phyloP scores from a whole-genome alignment of 2,888 invertebrate species.

The Boloria selene region DNA sequence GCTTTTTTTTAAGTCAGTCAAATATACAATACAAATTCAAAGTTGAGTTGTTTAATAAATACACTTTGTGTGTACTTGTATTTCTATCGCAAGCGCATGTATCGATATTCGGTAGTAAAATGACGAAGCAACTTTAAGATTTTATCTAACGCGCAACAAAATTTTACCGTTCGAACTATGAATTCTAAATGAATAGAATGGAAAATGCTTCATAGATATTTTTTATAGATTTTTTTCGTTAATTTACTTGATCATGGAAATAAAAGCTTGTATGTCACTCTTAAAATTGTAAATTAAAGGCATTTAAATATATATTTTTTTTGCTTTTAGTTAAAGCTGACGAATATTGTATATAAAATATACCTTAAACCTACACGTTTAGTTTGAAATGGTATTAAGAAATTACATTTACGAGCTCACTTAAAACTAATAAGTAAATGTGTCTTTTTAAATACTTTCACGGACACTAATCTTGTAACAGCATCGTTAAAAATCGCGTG shows the following conservation, averaged over 20 bases:
- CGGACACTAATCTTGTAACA: slow-evolving; percentile 62
- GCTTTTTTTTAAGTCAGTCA: too few species aligned
- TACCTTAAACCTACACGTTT: not conserved
- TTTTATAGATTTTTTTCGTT: slow-evolving; percentile 20
- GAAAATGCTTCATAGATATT: slow-evolving; percentile 37
- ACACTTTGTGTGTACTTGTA: slow-evolving; percentile 8
- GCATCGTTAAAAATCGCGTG: slow-evolving; percentile 70
- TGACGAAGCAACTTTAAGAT: slow-evolving; percentile 52
- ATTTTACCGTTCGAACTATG: slow-evolving; percentile 54
- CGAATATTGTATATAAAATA: not conserved
- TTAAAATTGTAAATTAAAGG: too few species aligned
- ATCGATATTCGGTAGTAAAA: slow-evolving; percentile 55
- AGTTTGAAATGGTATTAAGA: too few species aligned
- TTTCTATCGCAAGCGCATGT: slow-evolving; percentile 28
- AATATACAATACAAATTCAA: not conserved
- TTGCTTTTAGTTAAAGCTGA: too few species aligned
- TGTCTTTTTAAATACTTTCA: slow-evolving; percentile 5
- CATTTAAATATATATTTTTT: too few species aligned
- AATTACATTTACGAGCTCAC: not conserved
- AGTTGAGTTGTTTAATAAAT: not conserved
- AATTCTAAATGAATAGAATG: slow-evolving; percentile 44
- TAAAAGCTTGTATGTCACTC: too few species aligned
- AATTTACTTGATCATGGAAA: too few species aligned
- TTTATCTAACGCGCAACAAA: slow-evolving; percentile 58
- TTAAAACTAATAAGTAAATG: not conserved